Evolutionary conservation across 2,113 vertebrate genomes (phyloP).

Genomic region (Plestiodon gilberti): DNA sequence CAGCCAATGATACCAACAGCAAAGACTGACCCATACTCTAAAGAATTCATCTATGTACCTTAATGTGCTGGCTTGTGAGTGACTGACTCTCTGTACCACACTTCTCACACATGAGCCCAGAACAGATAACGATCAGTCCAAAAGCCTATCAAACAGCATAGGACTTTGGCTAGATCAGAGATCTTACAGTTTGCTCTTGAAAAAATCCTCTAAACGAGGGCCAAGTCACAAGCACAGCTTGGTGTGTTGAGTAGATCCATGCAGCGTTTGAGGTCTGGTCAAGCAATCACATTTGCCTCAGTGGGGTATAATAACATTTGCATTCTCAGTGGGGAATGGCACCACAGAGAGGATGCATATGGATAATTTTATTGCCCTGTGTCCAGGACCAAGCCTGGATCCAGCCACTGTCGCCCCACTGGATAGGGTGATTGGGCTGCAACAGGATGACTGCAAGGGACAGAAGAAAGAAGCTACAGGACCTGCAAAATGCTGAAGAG

Average conservation of each 20-base stretch:
- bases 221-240: neutral
- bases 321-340: no score
- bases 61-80: neutral
- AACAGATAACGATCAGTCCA: neutral
- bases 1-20: neutral
- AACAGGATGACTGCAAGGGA: no score
- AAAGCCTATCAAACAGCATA: neutral
- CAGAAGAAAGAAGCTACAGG: no score
- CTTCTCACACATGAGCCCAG: neutral
- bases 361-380: neutral
- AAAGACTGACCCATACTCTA: neutral
- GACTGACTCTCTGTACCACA: neutral
- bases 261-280: neutral
- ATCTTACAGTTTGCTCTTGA: neutral
- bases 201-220: neutral
- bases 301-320: neutral
- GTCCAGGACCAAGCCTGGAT: no score
- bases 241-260: neutral
- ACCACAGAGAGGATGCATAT: neutral
- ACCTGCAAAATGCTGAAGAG: no score
- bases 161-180: neutral
- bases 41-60: neutral
- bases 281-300: neutral
- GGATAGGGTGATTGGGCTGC: no score
- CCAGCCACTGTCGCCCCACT: no score